Percentiles rank a stretch among this genome's conserved stretches.
Evolutionary conservation across 1,140 invertebrate genomes (phyloP).

Genomic region (Caenorhabditis inopinata): DNA sequence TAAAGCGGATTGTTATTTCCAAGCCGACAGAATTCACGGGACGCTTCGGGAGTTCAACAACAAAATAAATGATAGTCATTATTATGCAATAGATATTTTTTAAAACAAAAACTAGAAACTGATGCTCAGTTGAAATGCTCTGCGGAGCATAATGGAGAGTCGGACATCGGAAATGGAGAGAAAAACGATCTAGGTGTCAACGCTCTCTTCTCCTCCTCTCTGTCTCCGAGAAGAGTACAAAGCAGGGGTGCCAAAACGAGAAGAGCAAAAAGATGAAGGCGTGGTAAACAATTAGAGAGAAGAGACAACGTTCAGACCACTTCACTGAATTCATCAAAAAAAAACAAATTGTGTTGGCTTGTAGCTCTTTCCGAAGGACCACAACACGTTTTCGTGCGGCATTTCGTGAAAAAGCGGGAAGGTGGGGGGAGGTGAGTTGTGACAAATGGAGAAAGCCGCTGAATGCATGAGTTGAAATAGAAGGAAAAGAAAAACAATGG

Average conservation of each 20-base stretch:
- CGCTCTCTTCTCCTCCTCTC: neutral
- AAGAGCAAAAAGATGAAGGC: neutral
- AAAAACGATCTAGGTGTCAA: too few species aligned
- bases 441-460: neutral
- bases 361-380: neutral
- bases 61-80: too few species aligned
- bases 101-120: too few species aligned
- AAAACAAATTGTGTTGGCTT: neutral
- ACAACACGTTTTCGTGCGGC: too few species aligned
- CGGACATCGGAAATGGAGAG: too few species aligned
- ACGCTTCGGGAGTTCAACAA: too few species aligned
- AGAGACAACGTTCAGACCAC: neutral
- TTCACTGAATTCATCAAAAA: neutral
- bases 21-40: too few species aligned
- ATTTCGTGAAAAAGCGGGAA: neutral
- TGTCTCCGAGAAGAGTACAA: neutral
- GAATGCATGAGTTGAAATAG: neutral
- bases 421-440: neutral
- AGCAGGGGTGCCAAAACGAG: neutral
- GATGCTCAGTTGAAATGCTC: too few species aligned
- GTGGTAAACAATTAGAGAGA: conserved; percentile 25
- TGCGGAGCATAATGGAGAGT: too few species aligned
- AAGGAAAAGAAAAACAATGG: neutral
- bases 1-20: too few species aligned
- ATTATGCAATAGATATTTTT: too few species aligned